These are phyloP conservation scores for Pardosa pseudoannulata DNA, from an alignment of 2,888 invertebrate species.

Conservation along the genomic window DNA sequence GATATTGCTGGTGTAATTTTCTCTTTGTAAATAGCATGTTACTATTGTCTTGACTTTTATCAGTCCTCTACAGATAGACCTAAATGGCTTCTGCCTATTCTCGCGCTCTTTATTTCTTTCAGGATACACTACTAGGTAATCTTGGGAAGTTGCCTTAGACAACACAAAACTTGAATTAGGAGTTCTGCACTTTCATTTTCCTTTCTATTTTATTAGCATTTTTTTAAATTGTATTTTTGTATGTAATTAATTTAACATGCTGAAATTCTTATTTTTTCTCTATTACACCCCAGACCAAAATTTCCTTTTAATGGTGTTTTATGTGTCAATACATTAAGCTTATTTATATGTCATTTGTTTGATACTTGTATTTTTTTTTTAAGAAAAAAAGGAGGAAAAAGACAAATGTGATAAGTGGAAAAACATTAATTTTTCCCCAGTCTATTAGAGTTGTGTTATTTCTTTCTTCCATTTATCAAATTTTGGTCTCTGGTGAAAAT, in stretches of 20 bases:
- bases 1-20: slow-evolving; percentile 61
- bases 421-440: not conserved
- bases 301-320: slow-evolving; percentile 25
- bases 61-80: slow-evolving; percentile 55
- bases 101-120: slow-evolving; percentile 47
- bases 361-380: slow-evolving; percentile 10
- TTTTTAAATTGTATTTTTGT: slow-evolving; percentile 22
- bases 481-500: slow-evolving; percentile 24
- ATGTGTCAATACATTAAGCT: slow-evolving; percentile 23
- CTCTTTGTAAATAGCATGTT: slow-evolving; percentile 71
- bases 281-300: slow-evolving; percentile 28
- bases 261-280: not conserved
- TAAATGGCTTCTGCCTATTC: slow-evolving; percentile 49
- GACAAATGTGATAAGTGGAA: slow-evolving; percentile 8
- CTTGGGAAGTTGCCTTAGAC: slow-evolving; percentile 51
- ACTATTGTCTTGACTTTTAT: slow-evolving; percentile 64
- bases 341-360: slow-evolving; percentile 58
- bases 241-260: slow-evolving; percentile 43
- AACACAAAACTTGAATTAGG: slow-evolving; percentile 55
- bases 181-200: slow-evolving; percentile 45
- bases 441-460: not conserved
- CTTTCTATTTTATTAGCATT: slow-evolving; percentile 23
- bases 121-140: slow-evolving; percentile 51
- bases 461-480: slow-evolving; percentile 1
- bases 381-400: not conserved